Base-by-base conservation (phyloP, 2,888 invertebrate genomes). In the Nephrotoma guestfalica region DNA sequence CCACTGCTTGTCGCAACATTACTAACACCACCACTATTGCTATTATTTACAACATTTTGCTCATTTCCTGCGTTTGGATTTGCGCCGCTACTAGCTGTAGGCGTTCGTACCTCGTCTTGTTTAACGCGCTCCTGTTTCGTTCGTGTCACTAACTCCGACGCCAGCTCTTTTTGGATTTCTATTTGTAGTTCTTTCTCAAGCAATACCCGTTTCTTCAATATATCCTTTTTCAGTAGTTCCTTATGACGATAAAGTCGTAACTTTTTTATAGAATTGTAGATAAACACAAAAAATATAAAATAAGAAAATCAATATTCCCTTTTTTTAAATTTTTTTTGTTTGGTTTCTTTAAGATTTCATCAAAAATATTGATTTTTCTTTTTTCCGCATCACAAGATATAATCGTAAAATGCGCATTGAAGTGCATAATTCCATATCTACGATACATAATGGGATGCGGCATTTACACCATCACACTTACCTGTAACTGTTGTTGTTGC, bases 201-300 rank as follows among this genome's bases (percentile, higher is more conserved):
- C 15, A 97, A 92, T 0, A 96, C 96, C 88, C 98, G 93, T 90
- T 98, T 98, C 89, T 97, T 96, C 88, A 98, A 93, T 88, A 98
- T 98, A 89, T 98, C 98, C 90, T 97, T 98, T 91, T 98, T 98
- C 86, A 99, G 94, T 89, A 96, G 92, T 91, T 98, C 98, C 90
- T 98, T 98, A 89, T 98, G 98, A 89, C 96, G 95, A 91, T 96
- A 95, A 40, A 97, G 93, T 57, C 96, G 92, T 90, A 96, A 94
- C 90, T 96, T 95, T 88, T 71, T 84, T 86, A 86, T 45, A 86
- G 47, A 86, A 57, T 86, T 47, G 40, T 57, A 86, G 57, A 40
- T 41, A 86, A 86, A 47, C 45, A 51, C 18, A 86, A 86, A 51
- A 86, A 47, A 84, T 47, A 51, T 85, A 86, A 86, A 51, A 86